Percentiles rank a stretch among this genome's conserved stretches.
Conservation (phyloP, 1,140 invertebrate species). For the Atopsyche davidsoni region DNA sequence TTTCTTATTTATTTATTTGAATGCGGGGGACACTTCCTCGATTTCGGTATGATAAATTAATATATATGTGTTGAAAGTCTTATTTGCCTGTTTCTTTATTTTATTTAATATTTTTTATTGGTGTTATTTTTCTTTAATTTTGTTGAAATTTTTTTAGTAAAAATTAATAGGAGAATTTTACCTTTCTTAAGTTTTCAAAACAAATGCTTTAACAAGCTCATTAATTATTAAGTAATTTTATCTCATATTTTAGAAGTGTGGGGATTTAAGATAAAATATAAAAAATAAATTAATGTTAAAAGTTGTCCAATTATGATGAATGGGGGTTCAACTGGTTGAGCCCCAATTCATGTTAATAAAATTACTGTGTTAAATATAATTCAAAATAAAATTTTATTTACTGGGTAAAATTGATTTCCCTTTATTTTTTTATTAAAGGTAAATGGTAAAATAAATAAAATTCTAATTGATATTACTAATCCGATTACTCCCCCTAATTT, state of each 20-base stretch:
- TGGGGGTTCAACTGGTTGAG: constrained; percentile 54
- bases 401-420: constrained; percentile 49
- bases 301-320: constrained; percentile 55
- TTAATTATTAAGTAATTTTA: constrained; percentile 48
- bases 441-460: constrained; percentile 53
- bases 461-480: constrained; percentile 55
- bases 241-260: constrained; percentile 47
- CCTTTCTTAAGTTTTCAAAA: constrained; percentile 59
- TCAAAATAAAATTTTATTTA: constrained; percentile 58
- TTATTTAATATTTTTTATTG: constrained; percentile 46
- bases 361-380: constrained; percentile 47
- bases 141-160: constrained; percentile 32
- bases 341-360: constrained; percentile 62
- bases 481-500: constrained; percentile 66
- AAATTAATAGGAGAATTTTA: constrained; percentile 50
- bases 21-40: constrained; percentile 51
- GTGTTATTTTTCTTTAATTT: constrained; percentile 36
- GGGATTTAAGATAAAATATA: constrained; percentile 48
- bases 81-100: constrained; percentile 50
- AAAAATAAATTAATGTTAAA: constrained; percentile 53
- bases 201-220: constrained; percentile 56
- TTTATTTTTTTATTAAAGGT: constrained; percentile 47
- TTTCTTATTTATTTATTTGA: constrained; percentile 53
- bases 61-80: constrained; percentile 51
- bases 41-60: constrained; percentile 57